Base-by-base conservation (phyloP, 2,113 vertebrate genomes). In the Morone saxatilis region DNA sequence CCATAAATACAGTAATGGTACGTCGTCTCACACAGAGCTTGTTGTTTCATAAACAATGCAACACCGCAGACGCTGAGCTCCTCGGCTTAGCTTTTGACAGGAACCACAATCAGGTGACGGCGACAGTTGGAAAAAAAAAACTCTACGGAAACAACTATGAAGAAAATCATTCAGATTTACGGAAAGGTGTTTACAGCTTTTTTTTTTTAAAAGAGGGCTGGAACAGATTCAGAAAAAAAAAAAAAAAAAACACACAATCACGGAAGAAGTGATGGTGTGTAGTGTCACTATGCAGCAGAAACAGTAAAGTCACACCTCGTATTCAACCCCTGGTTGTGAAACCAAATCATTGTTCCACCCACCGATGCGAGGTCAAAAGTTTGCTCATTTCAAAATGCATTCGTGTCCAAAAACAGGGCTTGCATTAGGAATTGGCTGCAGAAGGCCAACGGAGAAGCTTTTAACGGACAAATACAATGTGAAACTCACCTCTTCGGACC, bases 1-100 rank as follows among this genome's bases (percentile, higher is more conserved):
- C 57, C 40, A 22, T 78, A 81, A 86, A 85, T 76, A 84, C 31
- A 65, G 61, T 76, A 16, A 78, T 48, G 1, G 60, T 16, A 60
- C 59, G 61, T 51, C 51, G 11, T 45, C 61, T 76, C 79, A 63
- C 78, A 70, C 80, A 87, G 76, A 90, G 81, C 87, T 31, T 76
- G 88, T 56, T 88, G 79, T 89, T 89, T 87, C 62, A 65, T 82
- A 86, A 92, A 91, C 91, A 87, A 78, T 45, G 70, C 65, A 48
- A 72, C 47, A 45, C 43, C 25, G 20, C 72, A 80, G 79, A 81
- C 47, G 41, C 31, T 36, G 59, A 87, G 81, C 80, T 36, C 36
- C 53, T 57, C 7, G 17, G 73, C 72, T 76, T 47, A 71, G 77
- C 78, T 66, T 31, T 31, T 2, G 25, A 71, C 79, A 66, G 53